These are phyloP conservation scores for Silvanus unidentatus DNA, from an alignment of 2,888 invertebrate genomes.

Conservation along the genomic window DNA sequence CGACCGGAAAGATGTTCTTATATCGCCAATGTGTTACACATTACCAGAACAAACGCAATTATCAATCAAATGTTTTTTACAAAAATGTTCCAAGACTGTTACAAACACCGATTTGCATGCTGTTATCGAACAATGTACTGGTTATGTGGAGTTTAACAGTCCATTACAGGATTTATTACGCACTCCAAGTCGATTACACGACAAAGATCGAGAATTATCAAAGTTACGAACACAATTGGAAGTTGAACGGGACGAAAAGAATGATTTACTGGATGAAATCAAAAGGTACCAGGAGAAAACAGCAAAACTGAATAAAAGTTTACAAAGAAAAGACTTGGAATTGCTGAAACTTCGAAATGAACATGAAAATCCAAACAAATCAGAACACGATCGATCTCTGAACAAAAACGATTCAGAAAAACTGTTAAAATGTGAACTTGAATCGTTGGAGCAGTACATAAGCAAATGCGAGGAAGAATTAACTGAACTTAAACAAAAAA, in stretches of 20 bases:
- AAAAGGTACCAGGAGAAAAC: slow-evolving; percentile 50
- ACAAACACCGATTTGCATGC: slow-evolving; percentile 28
- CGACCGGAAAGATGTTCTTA: slow-evolving; percentile 38
- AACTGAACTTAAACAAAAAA: too few relatives aligned
- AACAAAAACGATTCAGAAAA: slow-evolving; percentile 24
- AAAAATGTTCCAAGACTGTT: slow-evolving; percentile 28
- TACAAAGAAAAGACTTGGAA: slow-evolving; percentile 19
- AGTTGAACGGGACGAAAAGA: slow-evolving; percentile 57
- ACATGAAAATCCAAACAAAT: slow-evolving; percentile 30
- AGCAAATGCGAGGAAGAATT: slow-evolving; percentile 16
- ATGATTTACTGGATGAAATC: slow-evolving; percentile 57
- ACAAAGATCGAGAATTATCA: slow-evolving; percentile 47
- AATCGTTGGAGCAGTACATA: slow-evolving; percentile 51
- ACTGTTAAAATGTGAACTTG: slow-evolving; percentile 47
- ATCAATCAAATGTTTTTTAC: slow-evolving; percentile 36
- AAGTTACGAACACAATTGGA: slow-evolving; percentile 55
- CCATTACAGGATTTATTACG: slow-evolving; percentile 39
- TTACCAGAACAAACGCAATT: slow-evolving; percentile 34
- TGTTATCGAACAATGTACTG: slow-evolving; percentile 26
- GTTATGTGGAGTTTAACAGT: slow-evolving; percentile 17
- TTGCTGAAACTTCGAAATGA: slow-evolving; percentile 36
- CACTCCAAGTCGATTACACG: slow-evolving; percentile 34
- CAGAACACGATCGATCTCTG: slow-evolving; percentile 20
- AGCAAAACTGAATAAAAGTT: slow-evolving; percentile 49
- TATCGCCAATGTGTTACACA: slow-evolving; percentile 37